Conservation (phyloP, 1,140 invertebrate species). For the Zaprionus taronus region DNA sequence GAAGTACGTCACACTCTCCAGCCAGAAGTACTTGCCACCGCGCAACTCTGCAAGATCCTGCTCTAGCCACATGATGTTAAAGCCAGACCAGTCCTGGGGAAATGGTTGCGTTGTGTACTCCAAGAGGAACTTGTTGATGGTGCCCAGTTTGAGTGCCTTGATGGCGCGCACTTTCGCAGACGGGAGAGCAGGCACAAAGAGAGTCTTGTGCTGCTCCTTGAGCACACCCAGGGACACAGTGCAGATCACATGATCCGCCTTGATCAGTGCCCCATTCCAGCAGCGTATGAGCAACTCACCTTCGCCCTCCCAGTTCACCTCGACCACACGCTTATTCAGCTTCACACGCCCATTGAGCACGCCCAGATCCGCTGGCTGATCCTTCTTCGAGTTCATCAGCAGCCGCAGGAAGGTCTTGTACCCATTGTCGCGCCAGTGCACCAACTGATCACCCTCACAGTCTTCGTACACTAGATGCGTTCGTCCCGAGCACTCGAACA, state of each 20-base stretch:
- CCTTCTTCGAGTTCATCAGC: slow-evolving; percentile 83
- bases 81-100: slow-evolving; percentile 84
- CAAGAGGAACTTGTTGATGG: slow-evolving; percentile 91
- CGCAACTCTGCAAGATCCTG: slow-evolving; percentile 83
- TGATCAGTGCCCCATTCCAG: slow-evolving; percentile 86
- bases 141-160: slow-evolving; percentile 88
- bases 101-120: slow-evolving; percentile 88
- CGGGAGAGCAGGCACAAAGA: slow-evolving; percentile 88
- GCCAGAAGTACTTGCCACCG: slow-evolving; percentile 85
- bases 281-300: slow-evolving; percentile 85
- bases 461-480: slow-evolving; percentile 86
- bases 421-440: slow-evolving; percentile 88
- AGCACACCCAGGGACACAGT: slow-evolving; percentile 89
- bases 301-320: slow-evolving; percentile 83
- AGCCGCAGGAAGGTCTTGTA: slow-evolving; percentile 87
- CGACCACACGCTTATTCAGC: slow-evolving; percentile 85
- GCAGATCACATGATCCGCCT: slow-evolving; percentile 88
- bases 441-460: slow-evolving; percentile 86
- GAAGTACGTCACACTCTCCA: slow-evolving; percentile 87
- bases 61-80: slow-evolving; percentile 86
- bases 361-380: slow-evolving; percentile 47
- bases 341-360: slow-evolving; percentile 79
- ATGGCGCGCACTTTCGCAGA: slow-evolving; percentile 87
- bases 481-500: slow-evolving; percentile 87
- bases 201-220: slow-evolving; percentile 86